Evolutionary conservation across 2,888 invertebrate genomes (phyloP).

Genomic region (Acanthopleura granulata): DNA sequence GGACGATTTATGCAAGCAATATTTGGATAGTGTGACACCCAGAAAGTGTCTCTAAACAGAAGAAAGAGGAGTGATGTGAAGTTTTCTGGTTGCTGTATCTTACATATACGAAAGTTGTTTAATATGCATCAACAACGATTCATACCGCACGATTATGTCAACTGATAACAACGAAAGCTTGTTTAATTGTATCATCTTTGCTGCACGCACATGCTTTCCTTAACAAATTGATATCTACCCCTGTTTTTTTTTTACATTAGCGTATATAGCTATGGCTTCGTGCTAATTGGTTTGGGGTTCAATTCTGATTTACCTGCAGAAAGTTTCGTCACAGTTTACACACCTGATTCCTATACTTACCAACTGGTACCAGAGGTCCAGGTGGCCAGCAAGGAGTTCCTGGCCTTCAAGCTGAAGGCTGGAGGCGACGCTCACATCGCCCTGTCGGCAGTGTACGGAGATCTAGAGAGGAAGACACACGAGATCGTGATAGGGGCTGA

Average conservation of each 20-base stretch:
- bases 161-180: too few relatives aligned
- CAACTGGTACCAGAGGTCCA: slow-evolving; percentile 64
- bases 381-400: slow-evolving; percentile 58
- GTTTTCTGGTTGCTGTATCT: too few relatives aligned
- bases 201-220: too few relatives aligned
- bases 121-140: too few relatives aligned
- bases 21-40: too few relatives aligned
- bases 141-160: too few relatives aligned
- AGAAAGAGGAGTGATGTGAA: too few relatives aligned
- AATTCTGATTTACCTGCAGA: slow-evolving; percentile 41
- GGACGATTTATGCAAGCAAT: too few relatives aligned
- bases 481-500: slow-evolving; percentile 63
- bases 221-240: neutral
- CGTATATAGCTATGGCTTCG: neutral
- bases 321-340: slow-evolving; percentile 65
- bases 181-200: too few relatives aligned
- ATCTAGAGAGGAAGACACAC: slow-evolving; percentile 60
- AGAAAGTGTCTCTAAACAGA: too few relatives aligned
- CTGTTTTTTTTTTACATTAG: neutral
- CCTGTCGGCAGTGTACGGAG: slow-evolving; percentile 64
- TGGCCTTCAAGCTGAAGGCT: slow-evolving; percentile 63
- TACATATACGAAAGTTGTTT: too few relatives aligned
- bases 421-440: slow-evolving; percentile 61
- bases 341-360: slow-evolving; percentile 62
- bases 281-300: neutral